Base-by-base conservation (phyloP, 2,113 vertebrate species). In the Morone saxatilis region DNA sequence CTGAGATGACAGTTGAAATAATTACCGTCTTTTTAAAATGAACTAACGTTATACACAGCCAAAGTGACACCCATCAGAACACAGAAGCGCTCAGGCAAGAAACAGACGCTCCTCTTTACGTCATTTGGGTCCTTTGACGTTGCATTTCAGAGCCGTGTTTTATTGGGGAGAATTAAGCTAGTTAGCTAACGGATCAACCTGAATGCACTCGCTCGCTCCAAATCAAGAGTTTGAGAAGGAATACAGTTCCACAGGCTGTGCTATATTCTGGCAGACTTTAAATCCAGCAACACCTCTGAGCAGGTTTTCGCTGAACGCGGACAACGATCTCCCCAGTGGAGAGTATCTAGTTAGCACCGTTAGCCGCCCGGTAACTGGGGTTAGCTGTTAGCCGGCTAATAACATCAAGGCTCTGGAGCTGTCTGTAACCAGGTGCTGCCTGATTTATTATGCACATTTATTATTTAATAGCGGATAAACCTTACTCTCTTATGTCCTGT, bases 81-180 rank as follows among this genome's bases (percentile, higher is more conserved):
- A 43, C 0, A 74, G 73, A 85, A 61, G 62, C 81, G 83, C 80
- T 80, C 88, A 90, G 92, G 92, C 92, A 60, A 60, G 6, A 41
- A 14, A 48, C n/a, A 22, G 65, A 66, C 66, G 6, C 53, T 3
- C 48, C 6, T 54, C 7, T 0, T 31, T 50, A 76, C 80, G 82
- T 85, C 81, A 70, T 0, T 7, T 45, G 81, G 90, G 86, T 90
- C 90, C 82, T 81, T 72, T 77, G 65, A 80, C 68, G 75, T 68
- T 17, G 6, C 36, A 8, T 31, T 71, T 57, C 54, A 20, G 13
- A 22, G 67, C 74, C 20, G 71, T 76, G 68, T 38, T 75, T 76
- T 65, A 51, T 77, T 69, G 71, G 10, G 53, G 20, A 0, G 76
- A 74, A 45, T 63, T 1, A 54, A 67, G 45, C 12, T 61, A 40